Conservation (phyloP, 2,113 vertebrate genomes). For the Hypanus sabinus region DNA sequence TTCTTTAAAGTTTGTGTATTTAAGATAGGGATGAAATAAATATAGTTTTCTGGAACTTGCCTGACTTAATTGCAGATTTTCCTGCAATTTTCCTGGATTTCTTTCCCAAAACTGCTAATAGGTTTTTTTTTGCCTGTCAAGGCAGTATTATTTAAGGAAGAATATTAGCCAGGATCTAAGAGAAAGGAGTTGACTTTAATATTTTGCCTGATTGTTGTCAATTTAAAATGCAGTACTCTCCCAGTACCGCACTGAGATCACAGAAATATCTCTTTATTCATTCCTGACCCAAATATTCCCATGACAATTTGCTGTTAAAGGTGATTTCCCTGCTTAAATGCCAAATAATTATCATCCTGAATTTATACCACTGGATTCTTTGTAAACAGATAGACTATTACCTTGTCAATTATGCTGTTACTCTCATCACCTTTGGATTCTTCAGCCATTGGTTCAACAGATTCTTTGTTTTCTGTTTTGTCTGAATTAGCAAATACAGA, state of each 20-base stretch:
- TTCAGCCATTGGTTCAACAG: constrained; percentile 60
- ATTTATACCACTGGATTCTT: background rate
- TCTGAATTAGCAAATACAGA: constrained; percentile 85
- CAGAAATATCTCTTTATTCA: background rate
- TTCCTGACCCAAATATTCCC: background rate
- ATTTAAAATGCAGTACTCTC: too few relatives aligned
- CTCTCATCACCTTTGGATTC: constrained; percentile 70
- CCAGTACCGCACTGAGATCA: background rate
- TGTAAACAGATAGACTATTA: constrained; percentile 39
- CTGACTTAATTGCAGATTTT: background rate
- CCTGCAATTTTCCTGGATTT: background rate
- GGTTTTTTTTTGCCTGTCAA: background rate
- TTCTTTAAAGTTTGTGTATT: background rate
- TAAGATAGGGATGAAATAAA: background rate
- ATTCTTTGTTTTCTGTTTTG: constrained; percentile 79
- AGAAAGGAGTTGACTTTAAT: background rate
- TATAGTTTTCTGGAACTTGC: background rate
- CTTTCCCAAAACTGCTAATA: background rate
- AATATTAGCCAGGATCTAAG: background rate
- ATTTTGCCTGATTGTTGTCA: background rate
- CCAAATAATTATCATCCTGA: constrained; percentile 24
- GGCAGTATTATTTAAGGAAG: background rate
- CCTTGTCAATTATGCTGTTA: constrained; percentile 55
- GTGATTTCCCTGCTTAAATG: background rate
- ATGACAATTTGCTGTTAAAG: background rate